These are phyloP conservation scores for Bombylius discolor DNA, from an alignment of 2,888 invertebrate genomes.

Conservation along the genomic window DNA sequence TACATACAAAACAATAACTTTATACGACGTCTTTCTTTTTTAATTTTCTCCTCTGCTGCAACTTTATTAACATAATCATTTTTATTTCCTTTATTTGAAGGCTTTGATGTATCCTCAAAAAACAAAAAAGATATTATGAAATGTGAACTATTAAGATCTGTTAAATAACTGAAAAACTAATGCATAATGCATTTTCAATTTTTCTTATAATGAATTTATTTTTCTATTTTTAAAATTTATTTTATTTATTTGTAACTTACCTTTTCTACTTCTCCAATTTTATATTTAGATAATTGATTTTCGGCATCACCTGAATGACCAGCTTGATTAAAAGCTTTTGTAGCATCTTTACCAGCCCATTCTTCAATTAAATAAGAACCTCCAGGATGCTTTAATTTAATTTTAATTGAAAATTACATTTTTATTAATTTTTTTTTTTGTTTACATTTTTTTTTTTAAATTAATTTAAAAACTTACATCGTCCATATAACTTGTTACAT, in stretches of 20 bases:
- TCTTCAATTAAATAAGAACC: slow-evolving; percentile 49
- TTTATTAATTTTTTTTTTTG: background rate
- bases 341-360: slow-evolving; percentile 53
- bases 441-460: background rate
- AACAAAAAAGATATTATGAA: no score
- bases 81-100: background rate
- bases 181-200: no score
- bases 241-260: background rate
- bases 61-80: slow-evolving; percentile 3
- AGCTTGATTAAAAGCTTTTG: slow-evolving; percentile 48
- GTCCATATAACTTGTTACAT: slow-evolving; percentile 48
- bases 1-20: slow-evolving; percentile 16
- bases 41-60: slow-evolving; percentile 8
- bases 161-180: no score
- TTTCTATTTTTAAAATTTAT: background rate
- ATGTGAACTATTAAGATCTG: no score
- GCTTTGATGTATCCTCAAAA: slow-evolving; percentile 15
- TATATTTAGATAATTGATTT: slow-evolving; percentile 42
- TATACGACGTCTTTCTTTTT: slow-evolving; percentile 14
- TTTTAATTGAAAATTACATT: background rate
- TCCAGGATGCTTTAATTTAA: slow-evolving; percentile 51
- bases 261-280: slow-evolving; percentile 48
- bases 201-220: no score
- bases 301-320: slow-evolving; percentile 57
- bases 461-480: slow-evolving; percentile 37